Evolutionary conservation across 2,888 invertebrate species (phyloP), one percentile per base, ranked within the genome.

Genomic region (Drosophila lacicola): DNA sequence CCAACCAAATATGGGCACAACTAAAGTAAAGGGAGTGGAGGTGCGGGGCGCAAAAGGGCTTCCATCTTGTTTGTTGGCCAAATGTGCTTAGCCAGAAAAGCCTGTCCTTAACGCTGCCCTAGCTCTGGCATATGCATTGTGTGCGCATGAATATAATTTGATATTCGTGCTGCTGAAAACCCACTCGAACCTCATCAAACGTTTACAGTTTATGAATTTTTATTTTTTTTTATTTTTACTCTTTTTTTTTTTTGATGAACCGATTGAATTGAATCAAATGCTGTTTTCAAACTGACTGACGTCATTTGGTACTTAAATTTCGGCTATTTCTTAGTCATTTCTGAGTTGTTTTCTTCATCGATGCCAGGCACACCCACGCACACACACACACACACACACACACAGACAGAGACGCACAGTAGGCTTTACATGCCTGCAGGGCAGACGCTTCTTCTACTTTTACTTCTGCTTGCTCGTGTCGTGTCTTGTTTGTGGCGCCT

Each of bases 401-500:
- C 36, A 33, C 21, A 37, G 29, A 21, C n/a, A 4, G 10, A 13
- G 34, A 36, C 11, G 4, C 4, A 13, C 5, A 39, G 55, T 61
- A 47, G 74, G 65, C 58, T n/a, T 63, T 57, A 33, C 17, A 61
- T 75, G 65, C 44, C 73, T 72, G 56, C 53, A 42, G 63, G 77
- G 73, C 73, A 76, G 57, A 64, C 61, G 47, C 42, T 44, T 42
- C 42, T 64, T 54, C 36, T 51, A 46, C 36, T 42, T 21, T 37
- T n/a, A n/a, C 29, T 46, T 54, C 21, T 53, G 44, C 29, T 60
- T 64, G 64, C 65, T 70, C 45, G 56, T 29, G 49, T 72, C 56
- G 64, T 76, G 71, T 71, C 67, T 50, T 72, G 76, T 72, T 73
- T 70, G 77, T 76, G 75, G 77, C 73, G 73, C 75, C 75, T 76